Conservation (phyloP, 2,797 vertebrate species). For the Darevskia nairensis region DNA sequence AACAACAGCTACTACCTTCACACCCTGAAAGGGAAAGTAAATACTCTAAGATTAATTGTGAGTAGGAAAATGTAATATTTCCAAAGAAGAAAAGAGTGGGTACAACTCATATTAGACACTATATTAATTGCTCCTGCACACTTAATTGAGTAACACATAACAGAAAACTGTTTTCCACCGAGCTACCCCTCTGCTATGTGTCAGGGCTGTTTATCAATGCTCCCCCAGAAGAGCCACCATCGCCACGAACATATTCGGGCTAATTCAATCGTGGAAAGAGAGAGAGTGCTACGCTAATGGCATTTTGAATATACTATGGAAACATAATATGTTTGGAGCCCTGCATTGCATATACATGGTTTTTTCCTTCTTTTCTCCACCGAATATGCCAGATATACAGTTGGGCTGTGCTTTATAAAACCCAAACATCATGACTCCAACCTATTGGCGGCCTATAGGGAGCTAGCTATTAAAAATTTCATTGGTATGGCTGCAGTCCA, state of each 20-base stretch:
- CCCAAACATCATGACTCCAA: slow-evolving; percentile 52
- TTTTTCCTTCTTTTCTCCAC: slow-evolving; percentile 45
- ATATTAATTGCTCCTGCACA: slow-evolving; percentile 6
- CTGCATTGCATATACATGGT: neutral
- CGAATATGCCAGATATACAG: slow-evolving; percentile 48
- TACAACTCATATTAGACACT: slow-evolving; percentile 35
- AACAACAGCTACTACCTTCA: slow-evolving; percentile 67
- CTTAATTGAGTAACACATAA: neutral
- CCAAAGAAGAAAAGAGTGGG: slow-evolving; percentile 62
- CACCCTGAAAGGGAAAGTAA: slow-evolving; percentile 78
- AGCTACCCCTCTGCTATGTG: slow-evolving; percentile 23
- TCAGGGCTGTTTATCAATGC: neutral
- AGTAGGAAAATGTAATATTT: slow-evolving; percentile 64
- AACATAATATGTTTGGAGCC: slow-evolving; percentile 35
- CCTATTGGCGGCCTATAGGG: slow-evolving; percentile 57
- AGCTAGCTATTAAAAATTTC: slow-evolving; percentile 72
- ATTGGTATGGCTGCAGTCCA: slow-evolving; percentile 68
- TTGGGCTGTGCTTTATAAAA: slow-evolving; percentile 50
- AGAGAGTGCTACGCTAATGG: slow-evolving; percentile 22
- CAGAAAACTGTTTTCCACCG: slow-evolving; percentile 2
- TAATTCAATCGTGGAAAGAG: neutral
- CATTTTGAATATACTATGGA: slow-evolving; percentile 32
- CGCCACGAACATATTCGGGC: neutral
- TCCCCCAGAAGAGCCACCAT: neutral
- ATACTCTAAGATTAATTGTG: slow-evolving; percentile 78